phyloP scores from a whole-genome alignment of 2,888 invertebrate species.

The Gymnocheta viridis region DNA sequence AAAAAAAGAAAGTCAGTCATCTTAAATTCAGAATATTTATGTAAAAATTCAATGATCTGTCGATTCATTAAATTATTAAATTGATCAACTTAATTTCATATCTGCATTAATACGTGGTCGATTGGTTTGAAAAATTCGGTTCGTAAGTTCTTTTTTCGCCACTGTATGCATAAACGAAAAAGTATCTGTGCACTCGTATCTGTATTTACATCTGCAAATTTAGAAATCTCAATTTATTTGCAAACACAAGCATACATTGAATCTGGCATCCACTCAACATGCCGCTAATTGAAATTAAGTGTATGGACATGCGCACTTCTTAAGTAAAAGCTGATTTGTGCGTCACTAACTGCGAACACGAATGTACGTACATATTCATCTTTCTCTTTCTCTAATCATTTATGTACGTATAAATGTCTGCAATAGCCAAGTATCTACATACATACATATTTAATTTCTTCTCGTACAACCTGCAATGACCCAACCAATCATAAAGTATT shows the following conservation, averaged over 20 bases:
- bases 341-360: conserved; percentile 55
- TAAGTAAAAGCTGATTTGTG: conserved; percentile 67
- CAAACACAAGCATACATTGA: not conserved
- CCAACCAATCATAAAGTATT: conserved; percentile 65
- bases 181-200: no score
- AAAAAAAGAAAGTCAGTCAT: no score
- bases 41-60: no score
- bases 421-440: not conserved
- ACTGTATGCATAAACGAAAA: no score
- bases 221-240: not conserved
- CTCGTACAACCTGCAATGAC: conserved; percentile 57
- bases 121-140: no score
- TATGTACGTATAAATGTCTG: not conserved
- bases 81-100: no score
- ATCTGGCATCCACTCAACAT: conserved; percentile 54
- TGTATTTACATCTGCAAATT: not conserved
- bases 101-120: no score
- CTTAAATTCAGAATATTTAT: no score
- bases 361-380: not conserved
- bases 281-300: conserved; percentile 53
- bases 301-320: conserved; percentile 62
- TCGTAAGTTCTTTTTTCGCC: no score
- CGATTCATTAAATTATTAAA: no score
- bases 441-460: conserved; percentile 1
- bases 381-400: not conserved